Conservation (phyloP, 2,888 invertebrate genomes). For the Bellardia pandia region DNA sequence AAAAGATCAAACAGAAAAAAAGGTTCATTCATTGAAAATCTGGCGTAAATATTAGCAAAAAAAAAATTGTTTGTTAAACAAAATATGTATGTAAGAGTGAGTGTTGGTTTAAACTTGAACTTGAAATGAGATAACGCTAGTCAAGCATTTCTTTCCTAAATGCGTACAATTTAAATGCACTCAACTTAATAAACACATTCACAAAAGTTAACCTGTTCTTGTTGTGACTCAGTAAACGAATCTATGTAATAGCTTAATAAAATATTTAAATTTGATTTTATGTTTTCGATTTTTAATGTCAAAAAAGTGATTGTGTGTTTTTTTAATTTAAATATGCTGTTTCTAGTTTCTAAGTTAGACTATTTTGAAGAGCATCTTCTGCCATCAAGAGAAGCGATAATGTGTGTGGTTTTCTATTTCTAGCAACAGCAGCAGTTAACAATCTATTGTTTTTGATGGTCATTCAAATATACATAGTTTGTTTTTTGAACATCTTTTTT, state of each 20-base stretch:
- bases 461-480: slow-evolving; percentile 53
- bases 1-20: background rate
- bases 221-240: background rate
- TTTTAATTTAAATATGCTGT: background rate
- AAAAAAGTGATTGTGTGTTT: slow-evolving; percentile 53
- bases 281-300: background rate
- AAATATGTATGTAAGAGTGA: background rate
- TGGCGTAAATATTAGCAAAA: background rate
- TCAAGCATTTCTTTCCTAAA: background rate
- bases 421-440: slow-evolving; percentile 16
- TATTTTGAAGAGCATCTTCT: slow-evolving; percentile 28
- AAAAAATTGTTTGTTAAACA: background rate
- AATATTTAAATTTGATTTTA: background rate
- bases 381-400: background rate
- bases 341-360: slow-evolving; percentile 6
- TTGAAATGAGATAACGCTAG: background rate
- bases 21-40: background rate
- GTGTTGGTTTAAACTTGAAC: slow-evolving; percentile 11
- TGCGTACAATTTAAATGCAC: background rate
- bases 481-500: background rate
- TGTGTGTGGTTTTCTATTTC: slow-evolving; percentile 7
- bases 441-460: slow-evolving; percentile 55
- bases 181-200: too few relatives aligned
- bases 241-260: background rate
- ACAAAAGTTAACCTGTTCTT: slow-evolving; percentile 3